These are phyloP conservation scores for Gephyroberyx darwinii DNA, from an alignment of 2,797 vertebrate species.

Conservation along the genomic window DNA sequence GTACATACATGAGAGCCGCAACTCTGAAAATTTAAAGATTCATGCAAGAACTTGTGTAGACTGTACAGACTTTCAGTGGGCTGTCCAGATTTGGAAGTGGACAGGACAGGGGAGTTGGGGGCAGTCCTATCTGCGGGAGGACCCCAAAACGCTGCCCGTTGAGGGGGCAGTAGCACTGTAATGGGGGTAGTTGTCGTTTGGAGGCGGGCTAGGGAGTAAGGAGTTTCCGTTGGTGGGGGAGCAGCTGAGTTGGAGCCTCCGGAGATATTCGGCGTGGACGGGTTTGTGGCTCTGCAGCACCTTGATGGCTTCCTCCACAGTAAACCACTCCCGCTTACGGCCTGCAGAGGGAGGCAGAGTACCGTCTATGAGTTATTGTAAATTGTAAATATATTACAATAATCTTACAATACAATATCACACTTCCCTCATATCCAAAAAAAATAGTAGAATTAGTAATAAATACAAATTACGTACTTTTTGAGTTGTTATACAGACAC, in stretches of 20 bases:
- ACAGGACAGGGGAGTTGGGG: slow-evolving; percentile 31
- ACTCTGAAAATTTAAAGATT: slow-evolving; percentile 61
- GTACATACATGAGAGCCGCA: slow-evolving; percentile 60
- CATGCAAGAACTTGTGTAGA: slow-evolving; percentile 63
- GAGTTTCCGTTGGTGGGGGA: slow-evolving; percentile 93
- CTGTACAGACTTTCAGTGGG: slow-evolving; percentile 72
- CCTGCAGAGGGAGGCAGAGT: slow-evolving; percentile 83
- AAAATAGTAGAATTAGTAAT: background rate
- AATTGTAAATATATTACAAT: background rate
- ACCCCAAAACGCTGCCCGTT: slow-evolving; percentile 87
- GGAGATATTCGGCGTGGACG: slow-evolving; percentile 96
- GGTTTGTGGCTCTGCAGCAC: slow-evolving; percentile 98
- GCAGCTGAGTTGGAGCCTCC: slow-evolving; percentile 92
- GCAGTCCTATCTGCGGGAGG: slow-evolving; percentile 83
- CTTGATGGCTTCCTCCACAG: slow-evolving; percentile 97
- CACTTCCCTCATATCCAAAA: no score
- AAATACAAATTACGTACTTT: background rate
- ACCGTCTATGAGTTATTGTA: background rate
- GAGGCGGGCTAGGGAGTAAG: slow-evolving; percentile 83
- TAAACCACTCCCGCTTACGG: slow-evolving; percentile 98
- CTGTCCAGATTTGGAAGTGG: slow-evolving; percentile 27
- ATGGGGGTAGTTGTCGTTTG: slow-evolving; percentile 88
- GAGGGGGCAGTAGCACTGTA: slow-evolving; percentile 88
- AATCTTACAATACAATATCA: no score
- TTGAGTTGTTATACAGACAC: background rate